Percentiles rank a stretch among this genome's conserved stretches.
Conservation (phyloP, 2,797 vertebrate genomes). For the Austrolebias charrua region DNA sequence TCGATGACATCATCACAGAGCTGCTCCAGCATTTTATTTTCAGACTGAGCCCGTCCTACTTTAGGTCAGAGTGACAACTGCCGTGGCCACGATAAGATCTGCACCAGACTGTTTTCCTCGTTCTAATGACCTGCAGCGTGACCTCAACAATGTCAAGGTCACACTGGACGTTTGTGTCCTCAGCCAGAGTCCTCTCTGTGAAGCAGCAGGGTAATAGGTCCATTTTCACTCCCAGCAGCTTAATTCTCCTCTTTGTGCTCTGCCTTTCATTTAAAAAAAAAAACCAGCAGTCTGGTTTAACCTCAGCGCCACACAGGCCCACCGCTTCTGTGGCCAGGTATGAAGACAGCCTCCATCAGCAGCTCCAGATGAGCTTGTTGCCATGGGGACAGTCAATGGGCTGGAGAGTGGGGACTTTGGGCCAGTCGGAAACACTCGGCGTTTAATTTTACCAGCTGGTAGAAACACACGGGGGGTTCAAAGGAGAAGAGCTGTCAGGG, state of each 20-base stretch:
- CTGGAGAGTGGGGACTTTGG: constrained; percentile 76
- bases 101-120: constrained; percentile 22
- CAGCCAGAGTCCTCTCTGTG: constrained; percentile 31
- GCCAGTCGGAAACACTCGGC: constrained; percentile 77
- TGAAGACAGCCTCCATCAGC: constrained; percentile 74
- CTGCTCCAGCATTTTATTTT: constrained; percentile 20
- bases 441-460: constrained; percentile 77
- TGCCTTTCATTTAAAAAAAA: constrained; percentile 29
- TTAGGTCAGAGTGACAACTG: constrained; percentile 63
- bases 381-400: constrained; percentile 83
- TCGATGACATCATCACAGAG: constrained; percentile 48
- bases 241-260: constrained; percentile 38
- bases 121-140: constrained; percentile 38
- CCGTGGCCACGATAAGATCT: constrained; percentile 41
- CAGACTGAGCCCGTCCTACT: constrained; percentile 37
- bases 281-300: constrained; percentile 52
- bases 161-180: constrained; percentile 28
- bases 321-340: constrained; percentile 65
- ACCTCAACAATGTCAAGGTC: constrained; percentile 61
- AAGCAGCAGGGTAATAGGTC: constrained; percentile 43
- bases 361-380: constrained; percentile 80
- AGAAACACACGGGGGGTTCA: constrained; percentile 51
- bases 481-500: constrained; percentile 40
- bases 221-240: constrained; percentile 50
- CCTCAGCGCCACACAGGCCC: constrained; percentile 38